Conservation (phyloP, 2,797 vertebrate species). For the Holocentrus rufus region DNA sequence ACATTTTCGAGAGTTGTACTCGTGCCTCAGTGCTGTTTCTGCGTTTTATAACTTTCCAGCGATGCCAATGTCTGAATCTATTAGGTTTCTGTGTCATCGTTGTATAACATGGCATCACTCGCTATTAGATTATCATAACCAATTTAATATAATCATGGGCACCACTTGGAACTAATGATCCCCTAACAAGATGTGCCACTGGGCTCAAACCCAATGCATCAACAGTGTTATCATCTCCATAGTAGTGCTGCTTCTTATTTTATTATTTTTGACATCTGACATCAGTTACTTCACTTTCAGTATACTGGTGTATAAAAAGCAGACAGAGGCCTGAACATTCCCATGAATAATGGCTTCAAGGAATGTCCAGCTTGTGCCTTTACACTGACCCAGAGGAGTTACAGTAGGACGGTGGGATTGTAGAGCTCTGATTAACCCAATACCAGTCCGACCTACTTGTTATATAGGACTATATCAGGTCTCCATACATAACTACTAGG, state of each 20-base stretch:
- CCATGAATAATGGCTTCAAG: constrained; percentile 47
- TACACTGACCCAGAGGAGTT: constrained; percentile 26
- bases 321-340: constrained; percentile 62
- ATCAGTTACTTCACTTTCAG: neutral
- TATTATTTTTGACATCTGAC: neutral
- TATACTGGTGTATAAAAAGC: constrained; percentile 55
- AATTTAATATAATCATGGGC: neutral
- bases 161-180: neutral
- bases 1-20: constrained; percentile 29
- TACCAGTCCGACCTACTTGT: constrained; percentile 87
- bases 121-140: neutral
- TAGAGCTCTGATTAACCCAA: constrained; percentile 56
- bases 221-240: neutral
- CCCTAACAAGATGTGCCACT: neutral
- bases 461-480: constrained; percentile 94
- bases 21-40: constrained; percentile 55
- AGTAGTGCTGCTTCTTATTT: neutral
- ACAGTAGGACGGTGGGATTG: neutral
- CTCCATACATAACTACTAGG: constrained; percentile 95
- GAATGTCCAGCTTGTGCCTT: constrained; percentile 72
- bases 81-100: neutral
- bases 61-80: constrained; percentile 6
- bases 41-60: constrained; percentile 50
- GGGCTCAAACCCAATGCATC: no score
- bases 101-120: neutral